These are phyloP conservation scores for Drosophila neotestacea DNA, from an alignment of 2,888 invertebrate species.

Conservation along the genomic window DNA sequence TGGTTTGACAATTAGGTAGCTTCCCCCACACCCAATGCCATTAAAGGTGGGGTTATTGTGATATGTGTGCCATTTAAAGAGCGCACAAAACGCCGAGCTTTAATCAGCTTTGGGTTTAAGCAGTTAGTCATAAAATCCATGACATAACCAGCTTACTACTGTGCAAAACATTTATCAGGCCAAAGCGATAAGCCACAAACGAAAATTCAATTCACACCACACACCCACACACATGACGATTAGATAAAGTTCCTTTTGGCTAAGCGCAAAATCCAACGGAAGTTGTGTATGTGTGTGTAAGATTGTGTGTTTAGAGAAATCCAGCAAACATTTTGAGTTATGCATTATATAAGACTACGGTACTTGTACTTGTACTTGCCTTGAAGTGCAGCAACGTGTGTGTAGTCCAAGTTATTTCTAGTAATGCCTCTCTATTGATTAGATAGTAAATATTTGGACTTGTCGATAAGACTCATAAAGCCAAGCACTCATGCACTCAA, in stretches of 20 bases:
- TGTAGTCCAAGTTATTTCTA: conserved; percentile 11
- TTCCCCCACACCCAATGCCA: conserved; percentile 19
- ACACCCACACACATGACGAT: conserved; percentile 24
- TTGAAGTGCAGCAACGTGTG: conserved; percentile 23
- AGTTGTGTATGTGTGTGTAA: conserved; percentile 12
- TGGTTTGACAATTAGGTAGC: conserved; percentile 36
- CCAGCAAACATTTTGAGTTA: conserved; percentile 36
- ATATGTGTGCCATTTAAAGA: conserved; percentile 32
- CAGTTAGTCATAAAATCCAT: conserved; percentile 40
- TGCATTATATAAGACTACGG: conserved; percentile 33
- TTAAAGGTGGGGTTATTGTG: conserved; percentile 28
- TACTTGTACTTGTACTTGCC: background rate
- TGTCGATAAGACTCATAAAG: conserved; percentile 7
- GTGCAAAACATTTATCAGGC: conserved; percentile 38
- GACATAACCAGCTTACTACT: conserved; percentile 45
- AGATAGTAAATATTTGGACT: conserved; percentile 42
- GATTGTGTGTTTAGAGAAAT: background rate
- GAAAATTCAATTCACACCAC: conserved; percentile 31
- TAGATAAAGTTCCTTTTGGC: conserved; percentile 39
- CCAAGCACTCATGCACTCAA: conserved; percentile 8
- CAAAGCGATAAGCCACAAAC: conserved; percentile 35
- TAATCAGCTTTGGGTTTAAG: conserved; percentile 30
- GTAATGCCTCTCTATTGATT: conserved; percentile 33
- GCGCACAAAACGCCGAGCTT: conserved; percentile 19
- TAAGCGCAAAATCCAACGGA: conserved; percentile 22